phyloP scores from a whole-genome alignment of 2,113 vertebrate species.

The Limnothrissa miodon region DNA sequence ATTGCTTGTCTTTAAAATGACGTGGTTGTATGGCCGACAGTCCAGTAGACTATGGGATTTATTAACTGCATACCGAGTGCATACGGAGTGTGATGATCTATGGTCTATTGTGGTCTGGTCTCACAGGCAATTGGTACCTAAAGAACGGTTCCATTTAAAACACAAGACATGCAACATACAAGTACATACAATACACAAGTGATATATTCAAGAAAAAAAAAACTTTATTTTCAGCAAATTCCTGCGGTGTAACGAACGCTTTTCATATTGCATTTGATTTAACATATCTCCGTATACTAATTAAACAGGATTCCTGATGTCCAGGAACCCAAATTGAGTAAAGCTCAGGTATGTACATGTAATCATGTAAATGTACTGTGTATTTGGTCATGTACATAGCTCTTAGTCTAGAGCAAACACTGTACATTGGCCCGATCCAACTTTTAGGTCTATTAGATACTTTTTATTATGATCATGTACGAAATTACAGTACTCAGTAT shows the following conservation, averaged over 20 bases:
- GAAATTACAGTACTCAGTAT: slow-evolving; percentile 44
- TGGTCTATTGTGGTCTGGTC: background rate
- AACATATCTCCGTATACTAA: slow-evolving; percentile 57
- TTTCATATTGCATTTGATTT: slow-evolving; percentile 50
- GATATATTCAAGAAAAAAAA: slow-evolving; percentile 36
- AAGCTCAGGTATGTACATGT: slow-evolving; percentile 81
- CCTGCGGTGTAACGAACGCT: slow-evolving; percentile 51
- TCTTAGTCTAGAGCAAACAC: slow-evolving; percentile 43
- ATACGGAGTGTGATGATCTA: background rate
- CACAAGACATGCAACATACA: background rate
- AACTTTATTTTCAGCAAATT: slow-evolving; percentile 52
- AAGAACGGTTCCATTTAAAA: background rate
- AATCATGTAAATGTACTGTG: slow-evolving; percentile 73
- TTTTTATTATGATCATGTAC: slow-evolving; percentile 73
- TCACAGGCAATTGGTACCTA: background rate
- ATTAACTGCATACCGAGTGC: background rate
- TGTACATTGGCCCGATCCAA: slow-evolving; percentile 61
- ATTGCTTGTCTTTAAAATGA: slow-evolving; percentile 47
- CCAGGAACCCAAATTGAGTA: slow-evolving; percentile 68
- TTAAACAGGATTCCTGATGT: slow-evolving; percentile 64
- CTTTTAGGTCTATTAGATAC: slow-evolving; percentile 65
- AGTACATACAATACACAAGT: background rate
- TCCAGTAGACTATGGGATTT: background rate
- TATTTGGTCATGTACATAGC: slow-evolving; percentile 66
- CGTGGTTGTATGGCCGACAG: background rate